Conservation (phyloP, 2,797 vertebrate species). For the Babyrousa celebensis region DNA sequence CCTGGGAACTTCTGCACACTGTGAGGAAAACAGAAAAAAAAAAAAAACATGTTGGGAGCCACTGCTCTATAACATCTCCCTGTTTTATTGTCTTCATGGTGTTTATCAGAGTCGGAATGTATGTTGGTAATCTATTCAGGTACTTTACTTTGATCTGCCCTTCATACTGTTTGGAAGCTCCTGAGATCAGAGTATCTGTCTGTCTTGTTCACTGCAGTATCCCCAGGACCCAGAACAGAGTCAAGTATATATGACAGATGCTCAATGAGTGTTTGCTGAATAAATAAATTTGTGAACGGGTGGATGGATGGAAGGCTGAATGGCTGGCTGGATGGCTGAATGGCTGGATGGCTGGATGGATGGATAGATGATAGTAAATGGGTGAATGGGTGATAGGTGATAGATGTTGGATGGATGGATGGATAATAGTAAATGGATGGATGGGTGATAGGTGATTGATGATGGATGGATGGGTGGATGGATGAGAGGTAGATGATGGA, state of each 20-base stretch:
- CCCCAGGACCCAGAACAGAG: neutral
- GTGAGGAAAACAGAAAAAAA: too few species aligned
- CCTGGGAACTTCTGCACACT: too few species aligned
- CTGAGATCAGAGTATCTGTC: neutral
- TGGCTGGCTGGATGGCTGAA: neutral
- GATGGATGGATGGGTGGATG: neutral
- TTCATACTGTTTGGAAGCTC: neutral
- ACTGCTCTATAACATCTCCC: neutral
- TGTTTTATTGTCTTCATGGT: neutral
- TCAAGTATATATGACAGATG: neutral
- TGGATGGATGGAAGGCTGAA: neutral
- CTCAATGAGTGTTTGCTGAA: conserved; percentile 31
- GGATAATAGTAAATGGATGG: too few species aligned
- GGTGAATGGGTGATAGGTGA: neutral
- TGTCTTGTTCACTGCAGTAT: neutral
- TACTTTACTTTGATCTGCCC: neutral
- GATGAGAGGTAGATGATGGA: neutral
- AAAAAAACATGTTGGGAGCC: neutral
- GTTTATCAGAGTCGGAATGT: neutral
- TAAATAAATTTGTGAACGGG: neutral
- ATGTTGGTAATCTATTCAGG: neutral
- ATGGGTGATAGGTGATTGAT: too few species aligned
- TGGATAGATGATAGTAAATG: neutral
- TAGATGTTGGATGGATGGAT: neutral
- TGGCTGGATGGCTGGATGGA: neutral